phyloP scores from a whole-genome alignment of 2,888 invertebrate genomes.

The Lasioglossum vierecki region DNA sequence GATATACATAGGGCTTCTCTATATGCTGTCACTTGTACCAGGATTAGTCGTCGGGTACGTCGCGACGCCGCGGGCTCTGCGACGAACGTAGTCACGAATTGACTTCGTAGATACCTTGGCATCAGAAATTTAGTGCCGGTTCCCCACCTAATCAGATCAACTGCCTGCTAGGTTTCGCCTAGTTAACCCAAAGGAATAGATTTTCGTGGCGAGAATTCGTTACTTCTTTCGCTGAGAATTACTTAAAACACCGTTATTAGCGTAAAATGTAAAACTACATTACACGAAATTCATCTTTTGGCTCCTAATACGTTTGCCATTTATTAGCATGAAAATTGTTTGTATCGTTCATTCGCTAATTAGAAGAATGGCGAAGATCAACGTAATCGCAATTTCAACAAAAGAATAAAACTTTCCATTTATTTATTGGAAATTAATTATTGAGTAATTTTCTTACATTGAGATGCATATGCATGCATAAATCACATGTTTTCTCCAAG shows the following conservation, averaged over 20 bases:
- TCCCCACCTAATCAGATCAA: slow-evolving; percentile 57
- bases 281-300: background rate
- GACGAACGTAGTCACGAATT: slow-evolving; percentile 59
- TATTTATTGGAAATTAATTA: background rate
- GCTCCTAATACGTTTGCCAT: background rate
- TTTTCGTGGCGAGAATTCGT: slow-evolving; percentile 51
- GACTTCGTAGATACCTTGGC: slow-evolving; percentile 51
- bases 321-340: background rate
- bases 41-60: slow-evolving; percentile 73
- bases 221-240: slow-evolving; percentile 22
- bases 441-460: background rate
- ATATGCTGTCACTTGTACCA: slow-evolving; percentile 80
- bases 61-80: slow-evolving; percentile 38
- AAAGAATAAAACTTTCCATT: background rate
- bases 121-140: slow-evolving; percentile 66
- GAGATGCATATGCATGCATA: background rate
- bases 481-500: slow-evolving; percentile 82
- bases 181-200: slow-evolving; percentile 50
- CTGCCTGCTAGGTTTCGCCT: slow-evolving; percentile 49
- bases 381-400: background rate
- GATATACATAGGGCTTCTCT: slow-evolving; percentile 78
- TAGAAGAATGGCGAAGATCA: background rate
- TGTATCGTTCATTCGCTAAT: background rate
- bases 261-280: background rate
- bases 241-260: background rate